A percentile compares a stretch with the other conserved stretches of the same genome.
Conservation (phyloP, 2,888 invertebrate genomes). For the Periphyllus acericola region DNA sequence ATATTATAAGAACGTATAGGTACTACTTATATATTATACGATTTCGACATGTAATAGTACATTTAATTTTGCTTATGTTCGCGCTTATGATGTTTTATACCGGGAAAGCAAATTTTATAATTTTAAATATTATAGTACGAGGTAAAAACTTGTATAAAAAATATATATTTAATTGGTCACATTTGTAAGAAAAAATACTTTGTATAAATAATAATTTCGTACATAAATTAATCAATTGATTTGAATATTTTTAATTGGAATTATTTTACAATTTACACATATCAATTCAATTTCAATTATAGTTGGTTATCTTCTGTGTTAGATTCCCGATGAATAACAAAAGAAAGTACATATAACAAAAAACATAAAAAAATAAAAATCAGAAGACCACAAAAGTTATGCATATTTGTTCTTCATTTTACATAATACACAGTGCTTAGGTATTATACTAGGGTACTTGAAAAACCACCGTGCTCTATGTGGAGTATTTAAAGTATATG, state of each 20-base stretch:
- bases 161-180: too few species aligned
- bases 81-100: not conserved
- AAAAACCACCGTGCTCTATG: not conserved
- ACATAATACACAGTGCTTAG: not conserved
- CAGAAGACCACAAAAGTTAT: not conserved
- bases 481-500: conserved; percentile 26
- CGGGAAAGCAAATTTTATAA: not conserved
- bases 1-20: too few species aligned
- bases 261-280: too few species aligned
- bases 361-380: not conserved
- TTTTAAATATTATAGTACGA: too few species aligned
- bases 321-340: not conserved
- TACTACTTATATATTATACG: not conserved
- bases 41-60: not conserved
- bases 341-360: not conserved
- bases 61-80: not conserved
- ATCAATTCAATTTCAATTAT: not conserved
- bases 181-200: too few species aligned
- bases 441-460: not conserved
- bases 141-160: too few species aligned
- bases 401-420: not conserved
- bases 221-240: not conserved
- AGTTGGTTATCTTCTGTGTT: not conserved
- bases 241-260: not conserved
- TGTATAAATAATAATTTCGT: too few species aligned